Conservation (phyloP, 2,888 invertebrate species). For the Meandrusa payeni region DNA sequence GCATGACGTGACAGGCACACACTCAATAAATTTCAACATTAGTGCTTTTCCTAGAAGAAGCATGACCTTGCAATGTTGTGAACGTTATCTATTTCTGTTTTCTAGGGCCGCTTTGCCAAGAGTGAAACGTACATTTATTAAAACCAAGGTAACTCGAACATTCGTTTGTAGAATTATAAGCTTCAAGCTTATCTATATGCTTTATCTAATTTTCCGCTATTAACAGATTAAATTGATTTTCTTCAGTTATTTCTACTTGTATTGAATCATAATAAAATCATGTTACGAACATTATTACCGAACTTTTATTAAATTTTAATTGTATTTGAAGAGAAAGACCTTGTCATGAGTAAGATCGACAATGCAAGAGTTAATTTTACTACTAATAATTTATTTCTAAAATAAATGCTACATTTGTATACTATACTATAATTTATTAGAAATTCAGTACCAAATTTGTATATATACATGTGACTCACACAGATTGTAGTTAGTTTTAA, state of each 20-base stretch:
- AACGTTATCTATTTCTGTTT: slow-evolving; percentile 80
- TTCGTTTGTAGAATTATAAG: slow-evolving; percentile 34
- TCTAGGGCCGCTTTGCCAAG: slow-evolving; percentile 87
- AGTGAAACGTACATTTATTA: slow-evolving; percentile 95
- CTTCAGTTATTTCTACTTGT: slow-evolving; percentile 3
- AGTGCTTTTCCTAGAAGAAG: slow-evolving; percentile 29
- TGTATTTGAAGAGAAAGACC: too few species aligned
- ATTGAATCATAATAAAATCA: neutral
- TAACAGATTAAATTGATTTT: slow-evolving; percentile 6
- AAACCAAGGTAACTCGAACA: slow-evolving; percentile 72
- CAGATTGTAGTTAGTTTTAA: too few species aligned
- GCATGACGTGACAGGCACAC: slow-evolving; percentile 1
- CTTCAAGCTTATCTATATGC: slow-evolving; percentile 3
- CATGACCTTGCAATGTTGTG: slow-evolving; percentile 65
- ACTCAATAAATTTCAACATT: neutral
- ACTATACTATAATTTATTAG: too few species aligned
- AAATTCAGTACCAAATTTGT: too few species aligned
- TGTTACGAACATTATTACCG: too few species aligned
- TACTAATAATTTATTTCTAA: too few species aligned
- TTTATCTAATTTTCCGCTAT: slow-evolving; percentile 4
- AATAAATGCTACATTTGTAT: too few species aligned
- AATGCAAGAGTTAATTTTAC: too few species aligned
- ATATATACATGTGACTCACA: too few species aligned
- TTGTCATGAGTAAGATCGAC: too few species aligned
- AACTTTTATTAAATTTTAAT: too few species aligned